Percentiles rank a stretch among this genome's conserved stretches.
These are phyloP conservation scores for Pseudorhiza aurosa DNA, from an alignment of 30 jellyfish, hydroid and myxozoan genomes.

Conservation along the genomic window DNA sequence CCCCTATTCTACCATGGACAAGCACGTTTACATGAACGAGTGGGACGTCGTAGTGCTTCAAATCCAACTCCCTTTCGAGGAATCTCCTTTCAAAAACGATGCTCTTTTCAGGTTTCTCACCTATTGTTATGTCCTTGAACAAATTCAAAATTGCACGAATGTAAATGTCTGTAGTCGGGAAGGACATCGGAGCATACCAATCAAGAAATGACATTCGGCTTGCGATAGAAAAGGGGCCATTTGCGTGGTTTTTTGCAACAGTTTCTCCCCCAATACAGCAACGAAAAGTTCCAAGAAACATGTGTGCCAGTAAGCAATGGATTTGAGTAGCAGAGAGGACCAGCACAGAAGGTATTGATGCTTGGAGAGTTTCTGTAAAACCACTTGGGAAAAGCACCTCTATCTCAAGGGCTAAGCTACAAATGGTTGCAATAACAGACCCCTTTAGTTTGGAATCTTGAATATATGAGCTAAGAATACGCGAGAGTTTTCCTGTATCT, in stretches of 20 bases:
- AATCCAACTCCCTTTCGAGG: not conserved
- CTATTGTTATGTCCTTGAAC: not conserved
- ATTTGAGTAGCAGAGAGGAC: not conserved
- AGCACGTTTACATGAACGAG: slow-evolving; percentile 2
- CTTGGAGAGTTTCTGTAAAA: not conserved
- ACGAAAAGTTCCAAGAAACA: slow-evolving; percentile 42
- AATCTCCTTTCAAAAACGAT: slow-evolving; percentile 14
- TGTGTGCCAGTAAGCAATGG: slow-evolving; percentile 26
- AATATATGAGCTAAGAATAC: not conserved
- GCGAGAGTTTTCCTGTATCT: not conserved
- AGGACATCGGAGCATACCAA: not conserved
- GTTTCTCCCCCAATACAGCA: not conserved
- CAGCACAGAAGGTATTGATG: not conserved
- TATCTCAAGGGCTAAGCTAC: slow-evolving; percentile 6
- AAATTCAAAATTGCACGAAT: slow-evolving; percentile 8
- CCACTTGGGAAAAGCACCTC: slow-evolving; percentile 34
- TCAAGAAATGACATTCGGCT: slow-evolving; percentile 11
- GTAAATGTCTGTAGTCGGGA: slow-evolving; percentile 8
- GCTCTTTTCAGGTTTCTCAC: not conserved
- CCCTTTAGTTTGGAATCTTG: not conserved
- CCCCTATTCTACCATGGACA: slow-evolving; percentile 25
- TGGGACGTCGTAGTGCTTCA: not conserved
- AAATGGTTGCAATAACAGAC: not conserved
- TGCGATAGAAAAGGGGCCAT: slow-evolving; percentile 11
- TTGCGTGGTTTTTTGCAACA: not conserved